Conservation (phyloP, 2,888 invertebrate species). For the Acleris laterana region DNA sequence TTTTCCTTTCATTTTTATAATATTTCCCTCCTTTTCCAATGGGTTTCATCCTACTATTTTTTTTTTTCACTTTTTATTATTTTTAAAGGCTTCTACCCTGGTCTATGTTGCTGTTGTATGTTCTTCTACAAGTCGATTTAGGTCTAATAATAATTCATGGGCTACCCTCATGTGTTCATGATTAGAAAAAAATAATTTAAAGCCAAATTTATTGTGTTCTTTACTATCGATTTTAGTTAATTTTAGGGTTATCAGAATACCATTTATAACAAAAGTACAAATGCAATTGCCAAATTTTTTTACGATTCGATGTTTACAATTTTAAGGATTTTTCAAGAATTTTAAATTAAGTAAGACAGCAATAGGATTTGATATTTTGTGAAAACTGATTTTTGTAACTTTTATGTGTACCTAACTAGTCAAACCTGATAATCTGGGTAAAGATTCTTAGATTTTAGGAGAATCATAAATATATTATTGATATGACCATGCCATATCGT, state of each 20-base stretch:
- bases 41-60: too few relatives aligned
- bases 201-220: conserved; percentile 56
- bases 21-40: too few relatives aligned
- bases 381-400: background rate
- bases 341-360: conserved; percentile 16
- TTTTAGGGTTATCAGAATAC: conserved; percentile 25
- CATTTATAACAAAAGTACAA: conserved; percentile 45
- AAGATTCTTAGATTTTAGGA: background rate
- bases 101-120: too few relatives aligned
- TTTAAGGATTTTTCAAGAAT: conserved; percentile 22
- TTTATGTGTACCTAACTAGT: background rate
- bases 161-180: conserved; percentile 32
- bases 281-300: conserved; percentile 46
- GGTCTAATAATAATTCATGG: too few relatives aligned
- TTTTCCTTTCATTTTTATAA: too few relatives aligned
- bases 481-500: too few relatives aligned
- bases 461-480: too few relatives aligned
- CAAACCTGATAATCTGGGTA: conserved; percentile 10
- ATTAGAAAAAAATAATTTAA: conserved; percentile 36
- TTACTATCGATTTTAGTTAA: conserved; percentile 39
- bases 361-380: background rate
- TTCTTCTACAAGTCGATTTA: too few relatives aligned
- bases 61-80: too few relatives aligned
- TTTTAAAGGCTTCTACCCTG: too few relatives aligned
- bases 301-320: conserved; percentile 32